Conservation (phyloP, 2,113 vertebrate genomes). For the Guaruba guarouba region DNA sequence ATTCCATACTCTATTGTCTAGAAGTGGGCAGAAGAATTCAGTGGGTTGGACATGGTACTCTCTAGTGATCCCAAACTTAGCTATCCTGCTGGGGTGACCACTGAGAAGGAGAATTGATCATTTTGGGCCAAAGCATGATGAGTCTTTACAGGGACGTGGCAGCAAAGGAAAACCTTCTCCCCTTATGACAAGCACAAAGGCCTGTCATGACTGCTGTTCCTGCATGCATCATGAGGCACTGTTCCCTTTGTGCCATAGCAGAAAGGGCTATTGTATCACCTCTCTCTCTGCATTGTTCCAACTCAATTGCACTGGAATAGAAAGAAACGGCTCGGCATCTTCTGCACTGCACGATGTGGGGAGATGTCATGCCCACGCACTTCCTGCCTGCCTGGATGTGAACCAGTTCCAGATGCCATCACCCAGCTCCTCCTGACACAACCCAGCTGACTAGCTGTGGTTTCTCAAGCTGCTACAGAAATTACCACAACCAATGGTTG, state of each 20-base stretch:
- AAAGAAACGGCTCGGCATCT: neutral
- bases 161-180: conserved; percentile 16
- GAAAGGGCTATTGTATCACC: neutral
- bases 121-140: conserved; percentile 19
- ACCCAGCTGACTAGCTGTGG: conserved; percentile 20
- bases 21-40: conserved; percentile 24
- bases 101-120: conserved; percentile 40
- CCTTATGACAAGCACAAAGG: neutral
- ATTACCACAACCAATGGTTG: neutral
- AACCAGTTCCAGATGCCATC: conserved; percentile 49
- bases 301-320: neutral
- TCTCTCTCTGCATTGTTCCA: neutral
- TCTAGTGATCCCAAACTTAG: neutral
- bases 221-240: neutral
- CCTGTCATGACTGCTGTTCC: neutral
- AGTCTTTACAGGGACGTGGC: neutral
- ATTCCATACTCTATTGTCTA: conserved; percentile 32
- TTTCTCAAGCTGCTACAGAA: conserved; percentile 30
- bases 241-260: neutral
- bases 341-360: fast-evolving
- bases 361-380: conserved; percentile 22
- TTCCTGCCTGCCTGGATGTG: conserved; percentile 18
- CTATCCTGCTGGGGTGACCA: conserved; percentile 46
- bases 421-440: neutral
- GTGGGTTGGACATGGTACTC: neutral